Base-by-base conservation (phyloP, 2,113 vertebrate genomes). In the Micronisus gabar region DNA sequence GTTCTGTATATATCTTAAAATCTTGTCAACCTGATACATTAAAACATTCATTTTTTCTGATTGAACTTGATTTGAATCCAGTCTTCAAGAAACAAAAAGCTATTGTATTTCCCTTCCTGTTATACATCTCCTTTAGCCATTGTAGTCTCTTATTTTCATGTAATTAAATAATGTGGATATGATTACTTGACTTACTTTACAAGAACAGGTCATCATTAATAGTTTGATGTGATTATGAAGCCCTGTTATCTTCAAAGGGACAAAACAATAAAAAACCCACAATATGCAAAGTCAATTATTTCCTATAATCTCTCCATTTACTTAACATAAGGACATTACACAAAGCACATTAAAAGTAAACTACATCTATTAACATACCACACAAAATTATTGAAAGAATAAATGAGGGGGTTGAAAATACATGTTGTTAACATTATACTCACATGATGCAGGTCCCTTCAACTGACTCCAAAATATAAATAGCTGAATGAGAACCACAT, bases 111-210 rank as follows among this genome's bases (percentile, higher is more conserved):
- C 47, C 50, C 52, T 71, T 86, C 43, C 65, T 71, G 21, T 81
- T 82, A 61, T 6, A 79, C 18, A 88, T 65, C 61, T 84, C 26
- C 63, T 1, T 0, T 86, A 95, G 82, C 50, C 66, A 72, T 10
- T 66, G 58, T 45, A 89, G 43, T 74, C 52, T 91, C 38, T 82
- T n/a, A 59, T 70, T 87, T 84, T 92, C 2, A 53, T 14, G 52
- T 95, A 96, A 97, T 97, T 97, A 96, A 96, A 95, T 90, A 90
- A 93, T 75, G 80, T 86, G 86, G 68, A 82, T 94, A 90, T 74
- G 82, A 96, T 97, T 97, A 96, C 91, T 97, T 94, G 96, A 95
- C 95, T 94, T 50, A 93, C 43, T 90, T 93, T 91, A 90, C 38
- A 93, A 92, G 81, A 90, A 84, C 7, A 95, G 94, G 96, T 96